Evolutionary conservation across 2,888 invertebrate genomes (phyloP).

Genomic region (Drosophila tripunctata): DNA sequence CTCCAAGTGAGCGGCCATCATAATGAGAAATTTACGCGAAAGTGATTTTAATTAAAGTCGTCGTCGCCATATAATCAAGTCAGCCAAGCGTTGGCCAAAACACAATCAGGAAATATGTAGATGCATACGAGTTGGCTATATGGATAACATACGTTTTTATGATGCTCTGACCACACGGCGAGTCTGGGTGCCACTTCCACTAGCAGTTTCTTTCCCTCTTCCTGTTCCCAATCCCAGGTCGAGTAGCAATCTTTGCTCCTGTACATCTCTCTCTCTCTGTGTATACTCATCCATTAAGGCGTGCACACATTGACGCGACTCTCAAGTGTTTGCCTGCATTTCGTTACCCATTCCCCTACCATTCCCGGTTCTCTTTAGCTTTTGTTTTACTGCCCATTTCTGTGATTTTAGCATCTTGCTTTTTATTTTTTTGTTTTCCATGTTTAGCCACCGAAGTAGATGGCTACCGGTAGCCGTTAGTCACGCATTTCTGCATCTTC

Average conservation of each 20-base stretch:
- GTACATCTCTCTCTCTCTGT: constrained; percentile 22
- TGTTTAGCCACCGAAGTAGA: constrained; percentile 79
- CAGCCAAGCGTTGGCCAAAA: constrained; percentile 67
- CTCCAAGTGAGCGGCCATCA: constrained; percentile 47
- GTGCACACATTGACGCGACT: constrained; percentile 82
- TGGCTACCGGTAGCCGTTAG: constrained; percentile 79
- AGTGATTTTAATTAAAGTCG: constrained; percentile 65
- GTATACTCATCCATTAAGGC: constrained; percentile 83
- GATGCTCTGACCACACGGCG: constrained; percentile 23
- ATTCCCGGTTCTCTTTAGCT: constrained; percentile 37
- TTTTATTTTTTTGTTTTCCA: constrained; percentile 54
- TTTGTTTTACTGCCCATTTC: constrained; percentile 74
- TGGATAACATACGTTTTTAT: constrained; percentile 41
- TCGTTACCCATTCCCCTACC: constrained; percentile 6
- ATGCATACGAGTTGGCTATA: not conserved
- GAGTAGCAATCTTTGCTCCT: constrained; percentile 29
- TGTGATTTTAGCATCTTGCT: constrained; percentile 70
- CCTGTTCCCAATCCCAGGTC: not conserved
- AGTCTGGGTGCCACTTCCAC: not conserved
- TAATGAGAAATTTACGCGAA: constrained; percentile 46
- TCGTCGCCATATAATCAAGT: constrained; percentile 65
- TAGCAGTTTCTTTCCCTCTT: too few relatives aligned
- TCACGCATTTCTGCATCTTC: constrained; percentile 80
- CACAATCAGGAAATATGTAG: constrained; percentile 54
- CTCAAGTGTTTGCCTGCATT: constrained; percentile 78